These are phyloP conservation scores for Drosophila helvetica DNA, from an alignment of 2,888 invertebrate species.

Conservation along the genomic window DNA sequence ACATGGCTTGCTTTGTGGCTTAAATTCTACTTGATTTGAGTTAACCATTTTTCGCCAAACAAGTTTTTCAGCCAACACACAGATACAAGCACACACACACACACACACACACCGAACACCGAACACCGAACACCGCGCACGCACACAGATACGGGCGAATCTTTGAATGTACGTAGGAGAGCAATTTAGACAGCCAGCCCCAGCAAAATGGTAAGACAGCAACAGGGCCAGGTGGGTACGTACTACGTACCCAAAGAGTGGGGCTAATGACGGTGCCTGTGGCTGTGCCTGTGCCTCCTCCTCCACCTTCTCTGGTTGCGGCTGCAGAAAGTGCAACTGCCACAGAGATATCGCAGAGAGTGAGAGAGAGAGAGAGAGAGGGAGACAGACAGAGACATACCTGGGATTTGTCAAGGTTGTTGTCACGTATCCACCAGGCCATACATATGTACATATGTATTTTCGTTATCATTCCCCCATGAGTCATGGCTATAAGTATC, in stretches of 20 bases:
- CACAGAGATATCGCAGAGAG: not conserved
- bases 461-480: slow-evolving; percentile 14
- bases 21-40: slow-evolving; percentile 52
- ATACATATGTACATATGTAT: slow-evolving; percentile 4
- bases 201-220: slow-evolving; percentile 1
- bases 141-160: slow-evolving; percentile 4
- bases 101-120: too few species aligned
- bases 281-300: not conserved
- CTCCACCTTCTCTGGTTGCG: not conserved
- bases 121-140: too few species aligned
- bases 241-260: not conserved
- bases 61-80: slow-evolving; percentile 48
- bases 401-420: slow-evolving; percentile 34
- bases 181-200: slow-evolving; percentile 3
- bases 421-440: slow-evolving; percentile 13
- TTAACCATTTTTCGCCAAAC: slow-evolving; percentile 56
- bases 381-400: slow-evolving; percentile 6
- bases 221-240: not conserved
- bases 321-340: not conserved
- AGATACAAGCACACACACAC: slow-evolving; percentile 13
- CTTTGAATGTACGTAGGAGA: slow-evolving; percentile 13
- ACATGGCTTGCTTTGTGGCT: slow-evolving; percentile 42
- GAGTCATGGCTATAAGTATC: slow-evolving; percentile 14
- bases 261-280: slow-evolving; percentile 13
- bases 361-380: not conserved